These are phyloP conservation scores for Podocnemis expansa DNA, from an alignment of 2,113 vertebrate genomes.

Conservation along the genomic window DNA sequence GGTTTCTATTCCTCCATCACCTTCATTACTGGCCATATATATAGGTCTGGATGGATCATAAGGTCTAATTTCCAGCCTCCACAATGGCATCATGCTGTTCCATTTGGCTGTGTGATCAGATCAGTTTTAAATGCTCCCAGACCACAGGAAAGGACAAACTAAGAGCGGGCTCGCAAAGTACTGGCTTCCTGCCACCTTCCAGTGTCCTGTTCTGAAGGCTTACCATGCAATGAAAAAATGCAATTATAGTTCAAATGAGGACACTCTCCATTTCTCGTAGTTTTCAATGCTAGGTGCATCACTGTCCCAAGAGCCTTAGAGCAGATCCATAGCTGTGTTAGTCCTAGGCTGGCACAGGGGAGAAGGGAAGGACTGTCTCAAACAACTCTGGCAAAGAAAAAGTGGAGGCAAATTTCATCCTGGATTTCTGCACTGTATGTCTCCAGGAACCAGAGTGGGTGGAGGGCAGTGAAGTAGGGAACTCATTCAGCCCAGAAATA, in stretches of 20 bases:
- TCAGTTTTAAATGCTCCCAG: conserved; percentile 18
- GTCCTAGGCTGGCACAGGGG: neutral
- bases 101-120: conserved; percentile 17
- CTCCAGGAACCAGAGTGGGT: neutral
- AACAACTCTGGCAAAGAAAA: neutral
- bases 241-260: conserved; percentile 37
- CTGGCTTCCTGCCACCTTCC: neutral
- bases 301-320: neutral
- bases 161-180: neutral
- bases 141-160: conserved; percentile 26
- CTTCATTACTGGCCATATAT: neutral
- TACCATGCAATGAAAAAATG: neutral
- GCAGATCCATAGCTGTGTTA: neutral
- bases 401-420: neutral
- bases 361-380: neutral
- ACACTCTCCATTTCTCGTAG: neutral
- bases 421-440: neutral
- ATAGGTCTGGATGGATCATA: neutral
- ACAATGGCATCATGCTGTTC: neutral
- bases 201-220: neutral
- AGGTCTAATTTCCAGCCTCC: conserved; percentile 26
- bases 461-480: neutral
- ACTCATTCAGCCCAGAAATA: conserved; percentile 1
- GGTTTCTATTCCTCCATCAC: neutral
- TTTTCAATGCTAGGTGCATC: neutral